Evolutionary conservation across 2,113 vertebrate species (phyloP).

Genomic region (Rhizomys pruinosus): DNA sequence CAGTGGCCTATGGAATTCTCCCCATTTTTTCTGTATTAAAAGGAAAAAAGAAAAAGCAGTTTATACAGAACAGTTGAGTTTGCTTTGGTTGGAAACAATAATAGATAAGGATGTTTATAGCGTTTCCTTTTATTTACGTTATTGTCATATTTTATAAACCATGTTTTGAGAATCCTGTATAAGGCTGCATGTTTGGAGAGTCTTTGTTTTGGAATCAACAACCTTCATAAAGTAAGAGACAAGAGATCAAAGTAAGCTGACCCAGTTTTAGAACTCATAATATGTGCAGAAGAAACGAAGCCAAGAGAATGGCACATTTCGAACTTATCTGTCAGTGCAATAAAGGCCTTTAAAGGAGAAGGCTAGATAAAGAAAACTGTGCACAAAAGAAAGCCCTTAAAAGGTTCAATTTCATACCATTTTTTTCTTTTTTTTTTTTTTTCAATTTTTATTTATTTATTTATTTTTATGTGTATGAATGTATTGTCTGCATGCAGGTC

Average conservation of each 20-base stretch:
- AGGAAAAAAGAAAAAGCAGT: neutral
- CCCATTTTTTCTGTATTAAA: neutral
- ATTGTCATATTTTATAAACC: neutral
- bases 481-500: too few relatives aligned
- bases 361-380: conserved; percentile 69
- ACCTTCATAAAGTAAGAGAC: conserved; percentile 50
- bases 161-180: neutral
- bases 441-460: too few relatives aligned
- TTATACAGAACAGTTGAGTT: neutral
- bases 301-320: neutral
- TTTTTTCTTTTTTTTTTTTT: too few relatives aligned
- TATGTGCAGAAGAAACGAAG: conserved; percentile 52
- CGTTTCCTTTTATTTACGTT: neutral
- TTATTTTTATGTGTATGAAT: too few relatives aligned
- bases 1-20: neutral
- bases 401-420: too few relatives aligned
- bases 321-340: conserved; percentile 56
- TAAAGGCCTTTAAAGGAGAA: conserved; percentile 54
- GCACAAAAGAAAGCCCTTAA: conserved; percentile 61
- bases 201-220: conserved; percentile 47
- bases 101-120: neutral
- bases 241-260: conserved; percentile 59
- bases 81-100: neutral
- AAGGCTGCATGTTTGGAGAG: neutral
- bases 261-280: conserved; percentile 62